A percentile compares a stretch with the other conserved stretches of the same genome.
These are phyloP conservation scores for Zosterops hypoxanthus DNA, from an alignment of 2,113 vertebrate species.

Conservation along the genomic window DNA sequence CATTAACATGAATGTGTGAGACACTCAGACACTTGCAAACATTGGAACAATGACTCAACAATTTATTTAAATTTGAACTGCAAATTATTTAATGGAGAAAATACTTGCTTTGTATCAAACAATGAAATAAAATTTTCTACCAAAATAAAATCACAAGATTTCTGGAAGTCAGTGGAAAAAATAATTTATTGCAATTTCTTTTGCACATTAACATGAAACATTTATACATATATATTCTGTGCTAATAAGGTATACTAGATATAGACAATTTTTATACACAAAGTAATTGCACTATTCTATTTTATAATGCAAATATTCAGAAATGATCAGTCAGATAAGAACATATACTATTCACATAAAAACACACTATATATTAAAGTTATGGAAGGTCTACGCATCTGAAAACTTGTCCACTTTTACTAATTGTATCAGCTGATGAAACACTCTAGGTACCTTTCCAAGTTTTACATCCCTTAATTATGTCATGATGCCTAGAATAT, in stretches of 20 bases:
- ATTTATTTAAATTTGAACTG: neutral
- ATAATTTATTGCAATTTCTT: slow-evolving; percentile 80
- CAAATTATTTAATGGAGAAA: neutral
- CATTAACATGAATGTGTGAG: neutral
- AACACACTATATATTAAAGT: slow-evolving; percentile 23
- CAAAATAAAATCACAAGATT: neutral
- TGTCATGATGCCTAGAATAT: neutral
- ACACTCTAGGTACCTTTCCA: neutral
- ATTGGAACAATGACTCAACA: neutral
- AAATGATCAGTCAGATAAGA: slow-evolving; percentile 58
- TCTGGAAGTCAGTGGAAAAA: slow-evolving; percentile 73
- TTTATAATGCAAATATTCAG: slow-evolving; percentile 67
- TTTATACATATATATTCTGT: slow-evolving; percentile 73
- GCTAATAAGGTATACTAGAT: slow-evolving; percentile 56
- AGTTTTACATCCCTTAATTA: neutral
- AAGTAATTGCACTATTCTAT: slow-evolving; percentile 56
- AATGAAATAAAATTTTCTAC: neutral
- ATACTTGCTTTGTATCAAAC: neutral
- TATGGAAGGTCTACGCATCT: neutral
- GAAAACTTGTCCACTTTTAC: neutral
- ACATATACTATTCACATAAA: slow-evolving; percentile 40
- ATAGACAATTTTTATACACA: slow-evolving; percentile 71
- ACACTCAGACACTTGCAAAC: neutral
- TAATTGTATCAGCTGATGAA: neutral
- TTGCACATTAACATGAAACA: slow-evolving; percentile 72